phyloP scores from a whole-genome alignment of 2,797 vertebrate species.

The Leptodactylus fallax region DNA sequence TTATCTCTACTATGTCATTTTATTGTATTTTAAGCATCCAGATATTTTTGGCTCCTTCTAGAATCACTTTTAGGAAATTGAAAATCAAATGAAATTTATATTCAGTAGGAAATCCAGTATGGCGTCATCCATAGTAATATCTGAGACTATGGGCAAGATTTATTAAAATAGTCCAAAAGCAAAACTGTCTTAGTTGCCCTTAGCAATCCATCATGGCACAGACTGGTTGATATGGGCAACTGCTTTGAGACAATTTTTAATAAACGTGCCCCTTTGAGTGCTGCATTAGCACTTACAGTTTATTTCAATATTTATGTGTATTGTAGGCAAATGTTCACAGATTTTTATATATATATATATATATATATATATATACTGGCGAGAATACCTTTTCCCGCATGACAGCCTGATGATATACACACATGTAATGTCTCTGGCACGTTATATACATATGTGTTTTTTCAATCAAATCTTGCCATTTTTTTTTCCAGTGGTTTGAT shows the following conservation, averaged over 20 bases:
- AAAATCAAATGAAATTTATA: background rate
- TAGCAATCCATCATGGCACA: no score
- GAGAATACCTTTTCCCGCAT: background rate
- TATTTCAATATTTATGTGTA: no score
- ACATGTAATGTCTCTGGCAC: conserved; percentile 7
- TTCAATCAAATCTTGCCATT: background rate
- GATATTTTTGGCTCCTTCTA: background rate
- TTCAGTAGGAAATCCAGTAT: background rate
- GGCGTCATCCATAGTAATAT: background rate
- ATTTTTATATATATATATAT: background rate
- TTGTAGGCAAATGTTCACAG: no score
- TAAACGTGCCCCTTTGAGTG: no score
- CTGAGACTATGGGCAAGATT: background rate
- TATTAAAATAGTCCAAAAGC: no score
- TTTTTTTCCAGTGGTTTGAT: conserved; percentile 1
- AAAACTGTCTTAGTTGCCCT: no score
- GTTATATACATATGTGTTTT: background rate
- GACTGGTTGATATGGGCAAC: no score
- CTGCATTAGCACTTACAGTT: no score
- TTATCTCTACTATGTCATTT: background rate
- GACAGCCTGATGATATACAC: background rate
- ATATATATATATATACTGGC: background rate
- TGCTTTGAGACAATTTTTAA: no score
- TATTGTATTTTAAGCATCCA: background rate
- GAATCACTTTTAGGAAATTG: background rate